These are phyloP conservation scores for Rosalia funebris DNA, from an alignment of 2,888 invertebrate genomes.

Conservation along the genomic window DNA sequence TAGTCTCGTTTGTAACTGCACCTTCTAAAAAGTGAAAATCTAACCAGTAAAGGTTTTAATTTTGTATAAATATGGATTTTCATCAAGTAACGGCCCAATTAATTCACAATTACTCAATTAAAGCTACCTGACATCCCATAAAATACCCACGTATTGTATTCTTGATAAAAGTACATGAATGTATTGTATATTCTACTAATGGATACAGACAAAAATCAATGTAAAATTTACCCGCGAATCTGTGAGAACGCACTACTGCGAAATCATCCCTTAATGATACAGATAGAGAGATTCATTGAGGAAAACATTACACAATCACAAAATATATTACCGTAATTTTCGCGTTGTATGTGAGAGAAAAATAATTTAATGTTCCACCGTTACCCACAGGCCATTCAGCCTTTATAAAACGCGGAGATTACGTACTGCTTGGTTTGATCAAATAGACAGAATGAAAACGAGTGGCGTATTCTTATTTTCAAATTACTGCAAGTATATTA, in stretches of 20 bases:
- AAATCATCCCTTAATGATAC: slow-evolving; percentile 13
- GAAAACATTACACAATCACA: slow-evolving; percentile 14
- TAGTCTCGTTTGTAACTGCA: too few relatives aligned
- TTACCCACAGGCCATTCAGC: slow-evolving; percentile 4
- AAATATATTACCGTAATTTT: slow-evolving; percentile 16
- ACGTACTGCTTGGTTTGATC: neutral
- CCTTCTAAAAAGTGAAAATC: too few relatives aligned
- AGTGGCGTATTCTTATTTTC: too few relatives aligned
- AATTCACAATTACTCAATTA: too few relatives aligned
- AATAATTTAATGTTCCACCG: slow-evolving; percentile 8
- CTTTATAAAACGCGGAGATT: slow-evolving; percentile 2
- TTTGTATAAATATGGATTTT: too few relatives aligned
- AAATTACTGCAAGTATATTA: too few relatives aligned
- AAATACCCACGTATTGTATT: too few relatives aligned
- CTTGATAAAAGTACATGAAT: too few relatives aligned
- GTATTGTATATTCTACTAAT: too few relatives aligned
- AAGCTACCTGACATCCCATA: too few relatives aligned
- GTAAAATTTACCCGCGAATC: neutral
- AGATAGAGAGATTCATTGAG: slow-evolving; percentile 13
- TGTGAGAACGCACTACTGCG: slow-evolving; percentile 5
- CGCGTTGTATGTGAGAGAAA: slow-evolving; percentile 11
- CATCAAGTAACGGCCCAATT: too few relatives aligned
- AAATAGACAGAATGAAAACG: neutral
- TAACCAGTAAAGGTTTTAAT: too few relatives aligned
- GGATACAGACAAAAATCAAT: slow-evolving; percentile 7